Percentiles rank a stretch among this genome's conserved stretches.
Evolutionary conservation across 2,888 invertebrate genomes (phyloP).

Genomic region (Drosophila niveifrons): DNA sequence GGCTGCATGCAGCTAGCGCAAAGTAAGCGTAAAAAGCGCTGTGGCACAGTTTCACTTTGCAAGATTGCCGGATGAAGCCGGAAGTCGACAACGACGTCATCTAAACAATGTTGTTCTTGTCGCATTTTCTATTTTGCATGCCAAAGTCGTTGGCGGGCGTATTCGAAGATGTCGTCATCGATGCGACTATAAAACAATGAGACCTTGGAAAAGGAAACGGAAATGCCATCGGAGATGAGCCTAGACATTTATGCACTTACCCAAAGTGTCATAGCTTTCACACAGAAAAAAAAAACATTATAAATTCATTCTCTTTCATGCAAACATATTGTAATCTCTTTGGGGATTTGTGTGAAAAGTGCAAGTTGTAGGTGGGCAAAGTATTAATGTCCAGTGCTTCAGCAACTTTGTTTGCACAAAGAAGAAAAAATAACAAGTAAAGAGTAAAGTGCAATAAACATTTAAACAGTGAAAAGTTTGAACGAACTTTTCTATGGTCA

Average conservation of each 20-base stretch:
- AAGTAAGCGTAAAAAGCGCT: constrained; percentile 59
- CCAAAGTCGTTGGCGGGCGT: constrained; percentile 11
- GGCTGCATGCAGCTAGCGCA: constrained; percentile 27
- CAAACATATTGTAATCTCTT: constrained; percentile 17
- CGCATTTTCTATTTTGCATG: constrained; percentile 27
- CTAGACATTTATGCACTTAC: constrained; percentile 6
- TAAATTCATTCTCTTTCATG: neutral
- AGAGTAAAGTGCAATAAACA: constrained; percentile 20
- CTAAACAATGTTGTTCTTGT: constrained; percentile 31
- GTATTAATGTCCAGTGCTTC: constrained; percentile 15
- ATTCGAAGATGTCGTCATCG: constrained; percentile 10
- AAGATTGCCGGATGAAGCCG: constrained; percentile 25
- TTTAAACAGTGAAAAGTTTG: constrained; percentile 34
- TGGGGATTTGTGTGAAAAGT: constrained; percentile 9
- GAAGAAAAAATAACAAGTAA: neutral
- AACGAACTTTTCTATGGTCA: constrained; percentile 45
- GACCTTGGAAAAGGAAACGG: constrained; percentile 7
- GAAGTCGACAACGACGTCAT: constrained; percentile 32
- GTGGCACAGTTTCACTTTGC: constrained; percentile 29
- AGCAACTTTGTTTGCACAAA: constrained; percentile 34
- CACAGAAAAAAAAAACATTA: neutral
- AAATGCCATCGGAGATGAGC: neutral
- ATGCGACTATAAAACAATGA: constrained; percentile 39
- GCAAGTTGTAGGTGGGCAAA: constrained; percentile 3
- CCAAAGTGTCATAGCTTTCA: constrained; percentile 3